Evolutionary conservation across 2,888 invertebrate species (phyloP), one percentile per base, ranked within the genome.

Genomic region (Gastrophysa polygoni): DNA sequence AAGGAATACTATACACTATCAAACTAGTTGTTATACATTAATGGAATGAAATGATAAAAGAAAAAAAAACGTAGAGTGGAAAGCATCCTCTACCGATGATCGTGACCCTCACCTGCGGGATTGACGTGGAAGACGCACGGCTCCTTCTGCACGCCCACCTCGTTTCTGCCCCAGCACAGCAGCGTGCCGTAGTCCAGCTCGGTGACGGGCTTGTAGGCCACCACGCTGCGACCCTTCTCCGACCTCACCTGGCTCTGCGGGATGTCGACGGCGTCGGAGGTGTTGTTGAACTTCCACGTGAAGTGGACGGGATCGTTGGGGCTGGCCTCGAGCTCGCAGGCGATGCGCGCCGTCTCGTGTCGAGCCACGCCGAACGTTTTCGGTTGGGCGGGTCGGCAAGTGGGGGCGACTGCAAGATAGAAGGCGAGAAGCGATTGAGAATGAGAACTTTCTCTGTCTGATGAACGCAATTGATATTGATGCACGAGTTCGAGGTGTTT

Each of bases 251-350:
- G 84, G 48, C 85, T 86, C 64, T 86, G 85, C 11, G 88, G 86
- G 71, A 91, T 87, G 80, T 91, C 90, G 66, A 88, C 83, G 24
- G 87, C 85, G 73, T 90, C 90, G 69, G 87, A 86, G 44, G 88
- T 87, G 78, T 89, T 90, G 83, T 92, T 92, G 82, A 92, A 90
- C 81, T 88, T 89, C 91, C 91, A 91, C 63, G 85, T 84, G 81
- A 90, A 91, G 70, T 83, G 84, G 34, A 89, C 85, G 68, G 88
- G 87, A 69, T 88, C 88, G 58, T 85, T 80, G 16, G 92, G 92
- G 82, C 91, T 91, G 32, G 90, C 89, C 75, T 91, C 90, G 59
- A 91, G 82, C 78, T 89, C 89, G 80, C 91, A 92, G n/a, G 85
- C 83, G 68, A 91, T 86, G 75, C 85, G 84, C 38, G 87, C 87